Evolutionary conservation across 2,888 invertebrate species (phyloP).

Genomic region (Scaptomyza parva): DNA sequence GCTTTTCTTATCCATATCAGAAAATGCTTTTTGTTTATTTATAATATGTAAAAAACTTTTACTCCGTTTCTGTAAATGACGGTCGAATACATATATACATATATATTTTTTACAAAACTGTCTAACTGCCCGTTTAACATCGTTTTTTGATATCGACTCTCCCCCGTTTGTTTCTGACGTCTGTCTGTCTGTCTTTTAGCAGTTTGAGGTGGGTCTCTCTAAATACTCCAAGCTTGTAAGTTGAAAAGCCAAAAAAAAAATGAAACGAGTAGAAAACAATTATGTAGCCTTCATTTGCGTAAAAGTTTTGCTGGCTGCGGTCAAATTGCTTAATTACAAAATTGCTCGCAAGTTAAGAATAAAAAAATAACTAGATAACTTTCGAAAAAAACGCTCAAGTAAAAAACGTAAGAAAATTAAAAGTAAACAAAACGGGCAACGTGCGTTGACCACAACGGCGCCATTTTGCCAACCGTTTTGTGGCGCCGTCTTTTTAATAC

Average conservation of each 20-base stretch:
- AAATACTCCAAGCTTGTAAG: slow-evolving; percentile 10
- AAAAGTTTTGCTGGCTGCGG: slow-evolving; percentile 72
- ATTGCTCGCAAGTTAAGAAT: slow-evolving; percentile 67
- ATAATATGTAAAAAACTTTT: slow-evolving; percentile 62
- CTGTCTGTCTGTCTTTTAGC: slow-evolving; percentile 16
- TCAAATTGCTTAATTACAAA: slow-evolving; percentile 83
- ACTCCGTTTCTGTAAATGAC: slow-evolving; percentile 25
- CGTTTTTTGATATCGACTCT: slow-evolving; percentile 36
- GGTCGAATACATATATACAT: slow-evolving; percentile 10
- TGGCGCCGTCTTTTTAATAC: slow-evolving; percentile 58
- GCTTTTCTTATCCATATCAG: not conserved
- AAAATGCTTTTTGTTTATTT: slow-evolving; percentile 39
- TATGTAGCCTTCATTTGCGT: slow-evolving; percentile 73
- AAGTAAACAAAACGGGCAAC: slow-evolving; percentile 78
- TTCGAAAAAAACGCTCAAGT: slow-evolving; percentile 17
- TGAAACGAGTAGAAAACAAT: slow-evolving; percentile 70
- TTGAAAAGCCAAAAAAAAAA: slow-evolving; percentile 7
- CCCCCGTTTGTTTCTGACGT: slow-evolving; percentile 44
- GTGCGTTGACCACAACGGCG: slow-evolving; percentile 75
- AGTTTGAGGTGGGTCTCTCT: slow-evolving; percentile 46
- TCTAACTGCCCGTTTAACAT: slow-evolving; percentile 40
- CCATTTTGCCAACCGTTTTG: slow-evolving; percentile 63
- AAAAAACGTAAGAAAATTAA: slow-evolving; percentile 68
- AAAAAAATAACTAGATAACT: slow-evolving; percentile 59
- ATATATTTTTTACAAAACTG: slow-evolving; percentile 20